Percentiles rank a stretch among this genome's conserved stretches.
These are phyloP conservation scores for Heterochromis multidens DNA, from an alignment of 2,113 vertebrate species.

Conservation along the genomic window DNA sequence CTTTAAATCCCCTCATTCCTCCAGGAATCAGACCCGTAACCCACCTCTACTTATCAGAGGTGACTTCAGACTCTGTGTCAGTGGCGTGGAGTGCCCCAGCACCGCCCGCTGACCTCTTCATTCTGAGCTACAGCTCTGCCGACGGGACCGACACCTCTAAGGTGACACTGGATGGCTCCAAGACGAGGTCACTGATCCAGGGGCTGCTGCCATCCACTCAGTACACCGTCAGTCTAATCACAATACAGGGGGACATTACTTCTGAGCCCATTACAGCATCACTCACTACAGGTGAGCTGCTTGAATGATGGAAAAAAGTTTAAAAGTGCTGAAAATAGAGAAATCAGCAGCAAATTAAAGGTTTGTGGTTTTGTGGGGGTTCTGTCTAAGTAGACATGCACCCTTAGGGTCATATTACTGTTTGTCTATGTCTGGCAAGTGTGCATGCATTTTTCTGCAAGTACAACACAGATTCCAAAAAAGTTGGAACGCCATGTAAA, in stretches of 20 bases:
- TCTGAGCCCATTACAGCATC: slow-evolving; percentile 87
- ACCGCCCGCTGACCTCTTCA: slow-evolving; percentile 87
- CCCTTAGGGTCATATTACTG: not conserved
- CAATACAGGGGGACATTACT: slow-evolving; percentile 83
- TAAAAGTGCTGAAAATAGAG: not conserved
- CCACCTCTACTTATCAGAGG: slow-evolving; percentile 90
- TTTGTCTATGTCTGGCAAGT: not conserved
- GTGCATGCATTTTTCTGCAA: not conserved
- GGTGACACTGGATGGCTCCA: slow-evolving; percentile 85
- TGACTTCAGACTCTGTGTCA: slow-evolving; percentile 86
- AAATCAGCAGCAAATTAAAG: not conserved
- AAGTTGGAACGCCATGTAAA: not conserved
- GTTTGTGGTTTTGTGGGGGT: not conserved
- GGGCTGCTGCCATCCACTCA: slow-evolving; percentile 86
- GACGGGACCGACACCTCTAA: slow-evolving; percentile 81
- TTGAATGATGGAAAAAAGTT: not conserved
- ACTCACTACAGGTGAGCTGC: slow-evolving; percentile 87
- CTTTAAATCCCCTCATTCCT: slow-evolving; percentile 40
- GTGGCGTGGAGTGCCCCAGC: slow-evolving; percentile 93
- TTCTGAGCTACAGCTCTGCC: slow-evolving; percentile 85
- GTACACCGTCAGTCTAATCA: slow-evolving; percentile 88
- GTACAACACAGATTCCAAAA: not conserved
- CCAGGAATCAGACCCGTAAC: slow-evolving; percentile 93
- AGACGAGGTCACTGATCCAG: slow-evolving; percentile 81
- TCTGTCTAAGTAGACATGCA: not conserved